phyloP scores from a whole-genome alignment of 2,113 vertebrate species.

The Vombatus ursinus region DNA sequence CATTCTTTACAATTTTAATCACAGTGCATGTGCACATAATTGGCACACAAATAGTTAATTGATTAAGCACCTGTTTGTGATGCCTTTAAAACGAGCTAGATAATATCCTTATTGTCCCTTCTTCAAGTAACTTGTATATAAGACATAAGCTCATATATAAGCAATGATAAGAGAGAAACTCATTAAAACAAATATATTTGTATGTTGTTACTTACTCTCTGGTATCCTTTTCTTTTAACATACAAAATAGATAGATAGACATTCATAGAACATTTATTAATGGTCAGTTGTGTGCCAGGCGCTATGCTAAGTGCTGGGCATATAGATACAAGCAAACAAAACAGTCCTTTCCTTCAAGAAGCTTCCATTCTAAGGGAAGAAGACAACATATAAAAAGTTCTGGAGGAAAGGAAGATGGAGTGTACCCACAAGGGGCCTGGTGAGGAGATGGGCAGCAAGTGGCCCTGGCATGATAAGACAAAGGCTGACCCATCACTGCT shows the following conservation, averaged over 20 bases:
- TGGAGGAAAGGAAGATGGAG: background rate
- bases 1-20: background rate
- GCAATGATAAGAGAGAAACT: background rate
- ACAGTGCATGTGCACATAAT: background rate
- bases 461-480: background rate
- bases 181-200: conserved; percentile 5
- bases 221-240: background rate
- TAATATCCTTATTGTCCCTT: background rate
- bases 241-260: background rate
- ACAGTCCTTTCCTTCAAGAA: background rate
- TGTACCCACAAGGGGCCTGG: background rate
- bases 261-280: background rate
- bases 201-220: background rate
- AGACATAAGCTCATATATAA: background rate
- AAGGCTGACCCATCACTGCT: background rate
- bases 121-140: background rate
- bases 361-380: background rate
- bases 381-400: background rate
- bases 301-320: background rate
- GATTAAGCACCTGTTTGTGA: background rate
- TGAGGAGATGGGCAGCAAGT: background rate
- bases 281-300: background rate
- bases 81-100: background rate
- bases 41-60: background rate
- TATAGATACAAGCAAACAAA: background rate